phyloP scores from a whole-genome alignment of 2,113 vertebrate genomes.

The Quiscalus mexicanus region DNA sequence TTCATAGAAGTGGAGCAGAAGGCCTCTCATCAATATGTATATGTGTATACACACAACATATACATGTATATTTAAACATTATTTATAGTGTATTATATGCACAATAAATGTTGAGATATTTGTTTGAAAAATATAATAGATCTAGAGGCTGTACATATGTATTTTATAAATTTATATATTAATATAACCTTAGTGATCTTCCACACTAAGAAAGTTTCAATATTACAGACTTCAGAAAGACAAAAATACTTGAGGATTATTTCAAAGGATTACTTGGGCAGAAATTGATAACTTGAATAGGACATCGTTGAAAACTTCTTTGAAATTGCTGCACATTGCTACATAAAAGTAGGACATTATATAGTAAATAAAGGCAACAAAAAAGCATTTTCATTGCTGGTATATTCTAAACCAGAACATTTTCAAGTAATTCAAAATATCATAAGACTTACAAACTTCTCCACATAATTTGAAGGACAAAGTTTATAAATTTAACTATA shows the following conservation, averaged over 20 bases:
- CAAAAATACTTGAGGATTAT: not conserved
- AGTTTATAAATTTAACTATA: not conserved
- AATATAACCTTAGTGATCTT: not conserved
- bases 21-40: not conserved
- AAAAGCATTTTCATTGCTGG: not conserved
- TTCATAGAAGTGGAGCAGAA: not conserved
- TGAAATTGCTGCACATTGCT: not conserved
- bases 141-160: not conserved
- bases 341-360: not conserved
- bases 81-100: not conserved
- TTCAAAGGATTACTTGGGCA: not conserved
- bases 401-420: not conserved
- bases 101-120: not conserved
- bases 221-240: not conserved
- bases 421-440: not conserved
- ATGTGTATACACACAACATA: not conserved
- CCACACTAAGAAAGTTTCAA: not conserved
- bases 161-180: not conserved
- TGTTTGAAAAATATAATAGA: not conserved
- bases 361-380: not conserved
- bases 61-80: not conserved
- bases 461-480: not conserved
- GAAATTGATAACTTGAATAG: not conserved
- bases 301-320: not conserved
- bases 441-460: not conserved